Conservation (phyloP, 1,140 invertebrate species). For the Odontomachus brunneus region DNA sequence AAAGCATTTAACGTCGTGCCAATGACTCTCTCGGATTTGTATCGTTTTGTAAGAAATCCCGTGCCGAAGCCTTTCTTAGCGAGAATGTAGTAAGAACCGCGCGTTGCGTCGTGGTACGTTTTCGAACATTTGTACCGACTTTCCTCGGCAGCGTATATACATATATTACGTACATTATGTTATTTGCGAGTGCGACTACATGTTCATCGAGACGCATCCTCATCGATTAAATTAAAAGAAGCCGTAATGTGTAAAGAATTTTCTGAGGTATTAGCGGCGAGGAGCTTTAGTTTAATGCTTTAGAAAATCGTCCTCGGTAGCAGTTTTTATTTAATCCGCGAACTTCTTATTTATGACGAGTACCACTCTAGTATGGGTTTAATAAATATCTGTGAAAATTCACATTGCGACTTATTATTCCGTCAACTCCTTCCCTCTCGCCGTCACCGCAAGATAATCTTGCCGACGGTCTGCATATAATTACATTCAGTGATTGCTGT, state of each 20-base stretch:
- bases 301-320: conserved; percentile 73
- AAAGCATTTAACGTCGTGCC: conserved; percentile 76
- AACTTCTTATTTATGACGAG: conserved; percentile 81
- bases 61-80: conserved; percentile 46
- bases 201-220: conserved; percentile 73
- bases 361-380: conserved; percentile 77
- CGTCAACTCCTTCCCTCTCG: neutral
- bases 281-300: conserved; percentile 76
- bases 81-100: conserved; percentile 19
- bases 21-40: conserved; percentile 65
- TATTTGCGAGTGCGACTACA: conserved; percentile 63
- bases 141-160: conserved; percentile 43
- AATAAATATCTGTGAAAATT: conserved; percentile 78
- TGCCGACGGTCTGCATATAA: too few species aligned
- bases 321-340: conserved; percentile 80
- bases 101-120: neutral
- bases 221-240: conserved; percentile 74
- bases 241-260: conserved; percentile 71
- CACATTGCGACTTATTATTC: conserved; percentile 35
- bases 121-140: conserved; percentile 48
- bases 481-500: too few species aligned
- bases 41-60: conserved; percentile 52
- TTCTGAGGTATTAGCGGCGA: conserved; percentile 78
- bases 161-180: conserved; percentile 4
- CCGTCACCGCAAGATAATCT: neutral